Evolutionary conservation across 2,113 vertebrate species (phyloP).

Genomic region (Alouatta palliata): DNA sequence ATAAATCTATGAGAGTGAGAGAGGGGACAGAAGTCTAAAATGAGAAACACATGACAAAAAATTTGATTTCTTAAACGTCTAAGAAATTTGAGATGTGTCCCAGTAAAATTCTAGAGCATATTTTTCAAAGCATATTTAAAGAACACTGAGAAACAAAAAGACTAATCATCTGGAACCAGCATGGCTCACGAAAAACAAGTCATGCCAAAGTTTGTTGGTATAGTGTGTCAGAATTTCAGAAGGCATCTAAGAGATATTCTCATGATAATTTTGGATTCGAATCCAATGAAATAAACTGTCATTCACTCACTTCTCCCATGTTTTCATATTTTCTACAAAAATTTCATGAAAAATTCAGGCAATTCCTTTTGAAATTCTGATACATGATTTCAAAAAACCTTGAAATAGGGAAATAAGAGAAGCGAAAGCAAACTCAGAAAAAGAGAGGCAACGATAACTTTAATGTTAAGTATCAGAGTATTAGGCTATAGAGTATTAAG

Average conservation of each 20-base stretch:
- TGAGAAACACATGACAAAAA: not conserved
- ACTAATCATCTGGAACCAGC: not conserved
- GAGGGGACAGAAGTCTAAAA: not conserved
- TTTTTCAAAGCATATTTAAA: conserved; percentile 48
- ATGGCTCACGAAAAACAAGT: not conserved
- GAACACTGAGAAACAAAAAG: not conserved
- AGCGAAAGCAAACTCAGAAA: not conserved
- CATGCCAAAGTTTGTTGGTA: not conserved
- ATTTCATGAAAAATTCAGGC: not conserved
- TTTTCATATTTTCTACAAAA: not conserved
- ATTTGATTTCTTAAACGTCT: not conserved
- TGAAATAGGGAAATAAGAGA: not conserved
- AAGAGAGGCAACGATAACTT: not conserved
- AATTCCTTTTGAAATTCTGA: not conserved
- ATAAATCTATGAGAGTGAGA: not conserved
- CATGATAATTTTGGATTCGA: not conserved
- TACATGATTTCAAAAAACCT: not conserved
- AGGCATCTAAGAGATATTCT: not conserved
- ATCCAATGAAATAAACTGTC: not conserved
- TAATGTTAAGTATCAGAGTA: not conserved
- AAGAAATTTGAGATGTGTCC: not conserved
- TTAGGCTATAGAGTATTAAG: not conserved
- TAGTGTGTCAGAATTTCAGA: not conserved
- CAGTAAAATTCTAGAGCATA: not conserved
- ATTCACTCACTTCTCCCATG: not conserved